Base-by-base conservation (phyloP, 2,888 invertebrate species). In the Phortica magna region DNA sequence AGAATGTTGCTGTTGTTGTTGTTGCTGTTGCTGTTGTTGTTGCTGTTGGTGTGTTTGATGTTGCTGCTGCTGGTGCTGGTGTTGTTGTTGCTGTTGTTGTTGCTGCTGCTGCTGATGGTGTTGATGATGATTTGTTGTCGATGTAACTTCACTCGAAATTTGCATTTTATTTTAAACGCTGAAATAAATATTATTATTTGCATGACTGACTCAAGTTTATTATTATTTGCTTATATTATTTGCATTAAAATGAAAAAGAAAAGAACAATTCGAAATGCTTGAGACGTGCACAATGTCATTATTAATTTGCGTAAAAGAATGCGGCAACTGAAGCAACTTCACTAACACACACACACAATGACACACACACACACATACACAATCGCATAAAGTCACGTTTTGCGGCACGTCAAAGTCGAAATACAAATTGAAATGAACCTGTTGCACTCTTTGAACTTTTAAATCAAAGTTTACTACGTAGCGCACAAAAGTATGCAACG, bases 131-230 rank as follows among this genome's bases (percentile, higher is more conserved):
- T 85, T 94, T 76, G 95, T 95, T 77, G 95, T 95, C 74, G 95
- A 95, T 90, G 94, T 95, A 90, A 95, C 95, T 93, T 96, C 96
- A 93, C 95, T 95, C 85, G 95, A 94, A 92, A 96, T 92, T 94
- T 96, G 96, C 96, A 96, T 96, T 92, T 83, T 87, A 61, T 22
- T 14, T 10, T 2, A 42, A 10, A 9, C 5, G 7, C 57, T n/a
- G 55, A n/a, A 71, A 48, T 57, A 42, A 43, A 61, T 64, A 17
- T 55, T 72, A 22, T 64, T 14, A 43, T 39, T 22, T 65, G n/a
- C n/a, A n/a, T n/a, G n/a, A n/a, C n/a, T n/a, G n/a, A n/a, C n/a
- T n/a, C n/a, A n/a, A n/a, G n/a, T n/a, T n/a, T n/a, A n/a, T n/a
- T n/a, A n/a, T n/a, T n/a, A n/a, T n/a, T n/a, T n/a, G n/a, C n/a